Evolutionary conservation across 2,888 invertebrate species (phyloP), one percentile per base, ranked within the genome.

Genomic region (Vandiemenella viatica): DNA sequence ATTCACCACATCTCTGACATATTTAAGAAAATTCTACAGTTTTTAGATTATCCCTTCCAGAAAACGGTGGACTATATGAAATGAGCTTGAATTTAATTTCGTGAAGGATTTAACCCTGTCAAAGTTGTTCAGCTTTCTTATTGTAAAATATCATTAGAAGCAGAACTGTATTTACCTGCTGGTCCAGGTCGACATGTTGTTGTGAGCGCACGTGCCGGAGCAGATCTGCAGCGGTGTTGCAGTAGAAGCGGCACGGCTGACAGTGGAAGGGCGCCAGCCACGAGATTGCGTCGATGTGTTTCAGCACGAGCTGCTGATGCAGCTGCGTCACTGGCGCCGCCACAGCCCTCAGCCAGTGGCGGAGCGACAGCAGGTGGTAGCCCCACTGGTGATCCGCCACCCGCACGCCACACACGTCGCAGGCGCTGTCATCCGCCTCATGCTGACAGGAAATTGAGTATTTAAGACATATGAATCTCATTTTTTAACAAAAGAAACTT

Each of bases 181-280:
- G 58, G 3, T 74, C 71, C 21, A 65, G 72, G 22, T 66, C 61
- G 23, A 68, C 67, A 56, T 86, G 86, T 18, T 72, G 70, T 1
- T 70, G 64, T 4, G 84, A 81, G 52, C 70, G 69, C 86, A 86
- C 88, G 61, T 89, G 88, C 23, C 71, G 70, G 60, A 82, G 68
- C 60, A 83, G 86, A 47, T 73, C 75, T 45, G 75, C 74, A 52
- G 76, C 74, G 59, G 78, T 83, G 62, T 89, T 88, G 57, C 84
- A 83, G 63, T 86, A 92, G 65, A 86, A 92, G 50, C 77, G 77
- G 63, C 92, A 92, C n/a, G 83, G 74, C 37, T 77, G 77, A 62
- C 92, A 92, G 65, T 90, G 90, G 61, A 82, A 92, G 0, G 88
- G 89, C 43, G 85, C 80, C 58, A 89, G 84, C 51, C 79, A 73